These are phyloP conservation scores for Melanotaenia nigrans DNA, from an alignment of 2,797 vertebrate genomes.

Conservation along the genomic window DNA sequence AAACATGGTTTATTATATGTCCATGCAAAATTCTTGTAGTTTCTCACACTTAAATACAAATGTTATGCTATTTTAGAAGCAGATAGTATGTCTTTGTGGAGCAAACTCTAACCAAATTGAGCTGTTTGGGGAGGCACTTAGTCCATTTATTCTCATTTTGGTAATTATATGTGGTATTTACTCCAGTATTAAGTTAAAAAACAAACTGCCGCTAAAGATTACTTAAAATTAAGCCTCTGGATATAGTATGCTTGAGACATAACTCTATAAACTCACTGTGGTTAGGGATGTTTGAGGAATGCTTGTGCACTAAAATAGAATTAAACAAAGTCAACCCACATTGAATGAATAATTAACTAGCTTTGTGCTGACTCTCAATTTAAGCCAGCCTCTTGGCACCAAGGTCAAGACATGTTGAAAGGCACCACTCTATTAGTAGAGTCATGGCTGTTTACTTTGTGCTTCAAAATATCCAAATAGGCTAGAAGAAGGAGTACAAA, in stretches of 20 bases:
- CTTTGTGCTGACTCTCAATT: conserved; percentile 58
- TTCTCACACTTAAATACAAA: background rate
- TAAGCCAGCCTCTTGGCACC: conserved; percentile 36
- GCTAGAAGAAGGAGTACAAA: background rate
- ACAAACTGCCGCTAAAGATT: background rate
- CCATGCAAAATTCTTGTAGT: background rate
- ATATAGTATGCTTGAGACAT: background rate
- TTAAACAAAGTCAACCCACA: conserved; percentile 28
- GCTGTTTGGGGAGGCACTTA: background rate
- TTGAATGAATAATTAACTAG: conserved; percentile 76
- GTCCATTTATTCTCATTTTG: background rate
- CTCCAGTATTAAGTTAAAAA: background rate
- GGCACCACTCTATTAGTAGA: conserved; percentile 14
- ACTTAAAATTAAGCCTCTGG: background rate
- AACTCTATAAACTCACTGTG: background rate
- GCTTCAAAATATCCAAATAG: conserved; percentile 8
- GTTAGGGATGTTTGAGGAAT: background rate
- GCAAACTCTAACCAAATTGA: conserved; percentile 3
- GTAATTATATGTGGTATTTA: background rate
- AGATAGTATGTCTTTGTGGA: background rate
- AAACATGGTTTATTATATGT: background rate
- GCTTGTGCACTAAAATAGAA: conserved; percentile 28
- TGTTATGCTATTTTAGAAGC: background rate
- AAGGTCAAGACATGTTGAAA: conserved; percentile 52
- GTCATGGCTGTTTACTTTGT: background rate